A percentile compares a stretch with the other conserved stretches of the same genome.
These are phyloP conservation scores for Aquatica leii DNA, from an alignment of 2,888 invertebrate species.

Conservation along the genomic window DNA sequence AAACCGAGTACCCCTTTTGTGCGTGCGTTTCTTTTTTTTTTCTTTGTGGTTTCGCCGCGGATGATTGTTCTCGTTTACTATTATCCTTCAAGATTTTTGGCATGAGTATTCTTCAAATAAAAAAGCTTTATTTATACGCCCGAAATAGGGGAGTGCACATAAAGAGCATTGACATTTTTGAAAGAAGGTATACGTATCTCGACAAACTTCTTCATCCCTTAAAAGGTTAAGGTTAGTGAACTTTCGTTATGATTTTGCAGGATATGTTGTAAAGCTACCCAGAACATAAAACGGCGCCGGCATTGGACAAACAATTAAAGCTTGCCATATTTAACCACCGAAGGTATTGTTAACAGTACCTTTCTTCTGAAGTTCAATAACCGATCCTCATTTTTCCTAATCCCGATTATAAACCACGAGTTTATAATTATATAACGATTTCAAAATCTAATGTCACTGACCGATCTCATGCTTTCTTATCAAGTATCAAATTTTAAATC, in stretches of 20 bases:
- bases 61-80: too few species aligned
- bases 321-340: not conserved
- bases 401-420: not conserved
- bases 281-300: constrained; percentile 12
- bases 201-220: not conserved
- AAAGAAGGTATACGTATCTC: not conserved
- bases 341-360: constrained; percentile 4
- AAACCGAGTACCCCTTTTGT: too few species aligned
- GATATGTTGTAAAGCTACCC: constrained; percentile 3
- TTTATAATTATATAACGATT: constrained; percentile 7
- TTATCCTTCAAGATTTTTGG: too few species aligned
- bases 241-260: constrained; percentile 7
- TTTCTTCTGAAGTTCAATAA: not conserved
- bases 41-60: too few species aligned
- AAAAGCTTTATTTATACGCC: too few species aligned
- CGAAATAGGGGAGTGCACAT: too few species aligned
- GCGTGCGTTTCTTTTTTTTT: too few species aligned
- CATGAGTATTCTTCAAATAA: too few species aligned
- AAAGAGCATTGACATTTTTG: constrained; percentile 21
- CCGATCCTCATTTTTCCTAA: constrained; percentile 3
- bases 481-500: constrained; percentile 21
- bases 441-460: constrained; percentile 22
- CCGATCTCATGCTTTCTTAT: constrained; percentile 16
- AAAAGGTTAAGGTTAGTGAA: constrained; percentile 16
- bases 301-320: constrained; percentile 1